phyloP scores from a whole-genome alignment of 2,888 invertebrate species.

The Himalopsyche anomala region DNA sequence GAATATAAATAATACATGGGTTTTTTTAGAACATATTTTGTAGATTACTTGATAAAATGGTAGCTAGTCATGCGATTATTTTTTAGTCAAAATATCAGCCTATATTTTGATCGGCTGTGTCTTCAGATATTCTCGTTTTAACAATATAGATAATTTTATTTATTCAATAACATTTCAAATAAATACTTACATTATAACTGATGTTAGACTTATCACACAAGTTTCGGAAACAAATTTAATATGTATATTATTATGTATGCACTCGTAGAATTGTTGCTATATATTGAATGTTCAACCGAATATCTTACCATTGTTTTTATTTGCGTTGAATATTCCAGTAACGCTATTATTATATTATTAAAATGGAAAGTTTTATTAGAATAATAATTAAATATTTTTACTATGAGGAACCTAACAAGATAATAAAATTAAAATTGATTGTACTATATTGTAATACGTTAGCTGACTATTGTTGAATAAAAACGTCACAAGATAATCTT shows the following conservation, averaged over 20 bases:
- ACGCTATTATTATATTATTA: background rate
- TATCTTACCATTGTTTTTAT: slow-evolving; percentile 9
- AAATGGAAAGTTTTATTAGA: slow-evolving; percentile 7
- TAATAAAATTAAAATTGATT: slow-evolving; percentile 24
- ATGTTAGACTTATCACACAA: slow-evolving; percentile 15
- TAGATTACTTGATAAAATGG: slow-evolving; percentile 11
- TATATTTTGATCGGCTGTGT: slow-evolving; percentile 21
- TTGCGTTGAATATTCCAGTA: slow-evolving; percentile 16
- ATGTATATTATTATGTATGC: slow-evolving; percentile 28
- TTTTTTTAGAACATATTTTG: background rate
- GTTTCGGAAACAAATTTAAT: slow-evolving; percentile 18
- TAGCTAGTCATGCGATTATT: slow-evolving; percentile 30
- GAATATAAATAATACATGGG: background rate
- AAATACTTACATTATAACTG: slow-evolving; percentile 3
- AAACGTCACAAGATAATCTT: background rate
- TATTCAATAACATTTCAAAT: slow-evolving; percentile 16
- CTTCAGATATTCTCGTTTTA: background rate
- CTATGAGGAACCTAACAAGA: slow-evolving; percentile 7
- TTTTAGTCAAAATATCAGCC: slow-evolving; percentile 10
- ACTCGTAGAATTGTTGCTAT: background rate
- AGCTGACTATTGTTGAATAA: slow-evolving; percentile 4
- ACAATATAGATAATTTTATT: slow-evolving; percentile 17
- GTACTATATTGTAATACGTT: background rate
- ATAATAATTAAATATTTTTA: slow-evolving; percentile 11
- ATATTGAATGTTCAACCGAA: slow-evolving; percentile 3